Evolutionary conservation across 2,113 vertebrate species (phyloP).

Genomic region (Sebastes schlegelii): DNA sequence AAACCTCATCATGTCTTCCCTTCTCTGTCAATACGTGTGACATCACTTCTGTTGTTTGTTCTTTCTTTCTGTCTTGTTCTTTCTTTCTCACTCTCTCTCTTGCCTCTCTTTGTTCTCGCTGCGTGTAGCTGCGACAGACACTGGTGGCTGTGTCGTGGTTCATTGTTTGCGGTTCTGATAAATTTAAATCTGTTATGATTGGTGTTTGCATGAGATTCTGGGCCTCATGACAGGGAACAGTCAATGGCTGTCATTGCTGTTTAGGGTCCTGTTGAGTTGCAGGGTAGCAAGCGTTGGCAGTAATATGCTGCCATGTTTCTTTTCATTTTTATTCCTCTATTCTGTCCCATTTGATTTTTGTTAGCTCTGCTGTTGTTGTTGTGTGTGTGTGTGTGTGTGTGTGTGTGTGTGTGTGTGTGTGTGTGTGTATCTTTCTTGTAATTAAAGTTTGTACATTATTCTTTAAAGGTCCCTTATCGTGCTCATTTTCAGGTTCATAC

Average conservation of each 20-base stretch:
- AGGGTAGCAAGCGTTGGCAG: constrained; percentile 32
- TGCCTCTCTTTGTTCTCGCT: constrained; percentile 52
- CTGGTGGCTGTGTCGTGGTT: constrained; percentile 18
- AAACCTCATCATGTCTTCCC: constrained; percentile 40
- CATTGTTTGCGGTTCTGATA: constrained; percentile 43
- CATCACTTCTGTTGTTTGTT: constrained; percentile 66
- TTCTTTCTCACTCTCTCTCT: constrained; percentile 47
- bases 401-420: not conserved
- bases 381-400: too few relatives aligned
- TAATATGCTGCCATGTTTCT: constrained; percentile 15
- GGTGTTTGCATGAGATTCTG: constrained; percentile 35
- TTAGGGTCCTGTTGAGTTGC: constrained; percentile 37
- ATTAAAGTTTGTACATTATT: not conserved
- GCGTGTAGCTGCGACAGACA: constrained; percentile 20
- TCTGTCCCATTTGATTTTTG: not conserved
- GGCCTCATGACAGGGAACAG: constrained; percentile 47
- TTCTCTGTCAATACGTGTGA: constrained; percentile 49
- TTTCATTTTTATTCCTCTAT: constrained; percentile 3
- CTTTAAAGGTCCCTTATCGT: too few relatives aligned
- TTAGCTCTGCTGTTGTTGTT: not conserved
- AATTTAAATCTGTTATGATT: constrained; percentile 30
- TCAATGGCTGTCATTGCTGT: constrained; percentile 35
- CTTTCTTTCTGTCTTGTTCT: constrained; percentile 47
- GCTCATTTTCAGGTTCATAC: too few relatives aligned
- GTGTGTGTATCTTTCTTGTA: not conserved